Evolutionary conservation across 2,888 invertebrate genomes (phyloP).

Genomic region (Octodonta nipae): DNA sequence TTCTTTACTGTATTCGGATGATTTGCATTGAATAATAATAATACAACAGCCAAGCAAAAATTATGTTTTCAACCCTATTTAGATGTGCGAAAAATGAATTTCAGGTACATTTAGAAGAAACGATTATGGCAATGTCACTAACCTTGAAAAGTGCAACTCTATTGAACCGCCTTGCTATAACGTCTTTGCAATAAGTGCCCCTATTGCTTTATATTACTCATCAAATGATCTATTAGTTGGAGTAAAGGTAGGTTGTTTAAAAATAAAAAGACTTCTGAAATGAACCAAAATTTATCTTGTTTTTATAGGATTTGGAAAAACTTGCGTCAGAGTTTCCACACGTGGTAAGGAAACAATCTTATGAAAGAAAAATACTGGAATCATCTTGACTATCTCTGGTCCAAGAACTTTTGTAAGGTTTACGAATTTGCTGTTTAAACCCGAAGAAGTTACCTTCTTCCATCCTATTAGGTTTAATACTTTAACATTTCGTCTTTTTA

Average conservation of each 20-base stretch:
- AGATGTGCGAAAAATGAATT: no score
- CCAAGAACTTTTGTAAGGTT: slow-evolving; percentile 17
- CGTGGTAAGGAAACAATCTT: slow-evolving; percentile 8
- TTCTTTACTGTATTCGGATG: no score
- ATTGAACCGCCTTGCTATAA: slow-evolving; percentile 41
- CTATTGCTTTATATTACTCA: slow-evolving; percentile 43
- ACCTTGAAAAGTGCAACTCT: slow-evolving; percentile 37
- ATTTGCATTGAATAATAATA: no score
- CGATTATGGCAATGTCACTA: slow-evolving; percentile 35
- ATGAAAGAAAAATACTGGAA: slow-evolving; percentile 12
- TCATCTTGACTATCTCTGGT: slow-evolving; percentile 19
- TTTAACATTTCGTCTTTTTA: no score
- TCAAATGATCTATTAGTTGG: slow-evolving; percentile 49
- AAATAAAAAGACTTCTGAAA: not conserved
- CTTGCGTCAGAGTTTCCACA: slow-evolving; percentile 38
- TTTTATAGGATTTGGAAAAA: slow-evolving; percentile 39
- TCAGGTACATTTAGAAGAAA: slow-evolving; percentile 30
- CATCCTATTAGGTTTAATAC: no score
- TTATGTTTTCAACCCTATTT: no score
- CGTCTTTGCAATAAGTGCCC: slow-evolving; percentile 38
- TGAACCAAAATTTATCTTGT: slow-evolving; percentile 24
- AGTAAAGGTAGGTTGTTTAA: not conserved
- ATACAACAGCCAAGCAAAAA: no score
- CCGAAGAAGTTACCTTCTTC: no score
- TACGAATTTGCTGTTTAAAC: no score